phyloP scores from a whole-genome alignment of 1,140 invertebrate species.

The Hyphantria cunea region DNA sequence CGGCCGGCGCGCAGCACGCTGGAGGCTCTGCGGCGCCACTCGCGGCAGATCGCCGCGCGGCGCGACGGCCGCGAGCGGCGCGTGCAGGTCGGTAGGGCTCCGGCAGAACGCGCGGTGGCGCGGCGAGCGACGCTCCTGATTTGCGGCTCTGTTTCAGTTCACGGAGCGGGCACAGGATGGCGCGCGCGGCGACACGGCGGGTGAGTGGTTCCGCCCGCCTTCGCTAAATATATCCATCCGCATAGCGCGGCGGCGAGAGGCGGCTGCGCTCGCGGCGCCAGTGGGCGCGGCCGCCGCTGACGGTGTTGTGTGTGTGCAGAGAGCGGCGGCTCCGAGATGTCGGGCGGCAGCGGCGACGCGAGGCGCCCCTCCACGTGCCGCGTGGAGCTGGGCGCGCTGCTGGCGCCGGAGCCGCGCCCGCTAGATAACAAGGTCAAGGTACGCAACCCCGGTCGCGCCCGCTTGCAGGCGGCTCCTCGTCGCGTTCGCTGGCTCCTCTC shows the following conservation, averaged over 20 bases:
- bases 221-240: constrained; percentile 48
- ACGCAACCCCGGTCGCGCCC: constrained; percentile 5
- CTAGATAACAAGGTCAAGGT: constrained; percentile 80
- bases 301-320: constrained; percentile 54
- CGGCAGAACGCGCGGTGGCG: constrained; percentile 2
- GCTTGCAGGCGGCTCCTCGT: background rate
- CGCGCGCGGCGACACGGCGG: constrained; percentile 57
- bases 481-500: background rate
- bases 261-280: constrained; percentile 34
- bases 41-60: constrained; percentile 86
- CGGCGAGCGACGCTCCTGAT: constrained; percentile 8
- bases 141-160: constrained; percentile 59
- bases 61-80: constrained; percentile 82
- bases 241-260: constrained; percentile 41
- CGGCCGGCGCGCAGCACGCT: constrained; percentile 71
- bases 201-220: constrained; percentile 46
- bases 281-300: constrained; percentile 36
- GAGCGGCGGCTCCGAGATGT: constrained; percentile 68
- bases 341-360: constrained; percentile 58
- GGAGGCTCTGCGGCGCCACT: constrained; percentile 87
- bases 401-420: constrained; percentile 75
- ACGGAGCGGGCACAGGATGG: constrained; percentile 63
- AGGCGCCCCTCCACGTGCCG: constrained; percentile 74
- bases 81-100: constrained; percentile 79
- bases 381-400: constrained; percentile 75